A percentile compares a stretch with the other conserved stretches of the same genome.
These are phyloP conservation scores for Macaria notata DNA, from an alignment of 2,888 invertebrate species.

Conservation along the genomic window DNA sequence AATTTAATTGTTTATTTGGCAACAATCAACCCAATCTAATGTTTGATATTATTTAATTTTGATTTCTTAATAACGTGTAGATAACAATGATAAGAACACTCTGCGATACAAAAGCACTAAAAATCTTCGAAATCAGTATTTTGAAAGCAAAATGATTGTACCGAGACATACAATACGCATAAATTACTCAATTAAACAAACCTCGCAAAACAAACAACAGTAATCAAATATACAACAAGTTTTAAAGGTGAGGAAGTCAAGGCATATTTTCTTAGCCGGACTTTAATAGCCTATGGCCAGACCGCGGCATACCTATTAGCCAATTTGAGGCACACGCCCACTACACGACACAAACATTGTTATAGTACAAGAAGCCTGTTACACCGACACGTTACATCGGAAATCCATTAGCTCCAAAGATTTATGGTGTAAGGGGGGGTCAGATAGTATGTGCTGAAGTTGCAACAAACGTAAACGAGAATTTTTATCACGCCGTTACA, in stretches of 20 bases:
- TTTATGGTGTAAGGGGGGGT: conserved; percentile 31
- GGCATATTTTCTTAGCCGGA: conserved; percentile 5
- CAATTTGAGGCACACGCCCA: conserved; percentile 32
- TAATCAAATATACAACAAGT: conserved; percentile 2
- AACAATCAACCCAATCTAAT: conserved; percentile 8
- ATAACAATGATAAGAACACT: too few relatives aligned
- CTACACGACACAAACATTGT: conserved; percentile 36
- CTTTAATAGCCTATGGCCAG: conserved; percentile 6
- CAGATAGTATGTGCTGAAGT: conserved; percentile 24
- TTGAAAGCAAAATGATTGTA: too few relatives aligned
- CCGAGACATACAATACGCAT: too few relatives aligned
- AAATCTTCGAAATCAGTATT: too few relatives aligned
- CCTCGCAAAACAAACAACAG: too few relatives aligned
- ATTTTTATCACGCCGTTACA: conserved; percentile 20
- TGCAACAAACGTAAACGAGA: conserved; percentile 21
- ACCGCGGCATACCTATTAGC: conserved; percentile 15
- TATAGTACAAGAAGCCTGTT: conserved; percentile 43
- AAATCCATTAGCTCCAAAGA: conserved; percentile 43
- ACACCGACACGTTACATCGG: conserved; percentile 44
- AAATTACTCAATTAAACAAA: too few relatives aligned
- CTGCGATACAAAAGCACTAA: too few relatives aligned
- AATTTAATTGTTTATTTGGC: conserved; percentile 18
- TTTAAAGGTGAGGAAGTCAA: conserved; percentile 14
- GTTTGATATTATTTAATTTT: neutral
- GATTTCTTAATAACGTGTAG: too few relatives aligned